Evolutionary conservation across 30 jellyfish, hydroid and myxozoan genomes (phyloP).

Genomic region (Pseudorhiza aurosa): DNA sequence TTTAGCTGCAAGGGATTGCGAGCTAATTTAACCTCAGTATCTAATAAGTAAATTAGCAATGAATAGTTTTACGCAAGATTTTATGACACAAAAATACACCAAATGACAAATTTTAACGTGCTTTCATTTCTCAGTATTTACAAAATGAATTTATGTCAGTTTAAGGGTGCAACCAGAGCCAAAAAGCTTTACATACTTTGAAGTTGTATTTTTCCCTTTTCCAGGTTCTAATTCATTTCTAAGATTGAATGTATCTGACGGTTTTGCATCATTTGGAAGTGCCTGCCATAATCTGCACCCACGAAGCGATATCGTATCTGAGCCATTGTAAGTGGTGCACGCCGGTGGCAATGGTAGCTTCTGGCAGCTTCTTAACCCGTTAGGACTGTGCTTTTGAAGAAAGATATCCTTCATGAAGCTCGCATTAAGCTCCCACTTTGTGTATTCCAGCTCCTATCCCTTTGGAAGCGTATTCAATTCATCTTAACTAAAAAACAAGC

Average conservation of each 20-base stretch:
- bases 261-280: neutral
- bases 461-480: no score
- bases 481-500: no score
- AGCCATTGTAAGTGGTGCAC: neutral
- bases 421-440: conserved; percentile 3
- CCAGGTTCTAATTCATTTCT: neutral
- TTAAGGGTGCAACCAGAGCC: conserved; percentile 23
- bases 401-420: conserved; percentile 3
- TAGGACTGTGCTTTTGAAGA: conserved; percentile 1
- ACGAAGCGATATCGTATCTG: conserved; percentile 4
- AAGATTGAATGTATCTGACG: neutral
- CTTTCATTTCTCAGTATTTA: no score
- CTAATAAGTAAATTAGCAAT: no score
- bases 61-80: no score
- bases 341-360: neutral
- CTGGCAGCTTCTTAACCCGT: conserved; percentile 6
- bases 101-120: no score
- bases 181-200: conserved; percentile 4
- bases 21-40: no score
- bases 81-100: no score
- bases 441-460: no score
- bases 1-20: no score
- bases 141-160: no score
- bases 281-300: conserved; percentile 6
- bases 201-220: neutral